Base-by-base conservation (phyloP, 1,140 invertebrate genomes). In the Cecropterus lyciades region DNA sequence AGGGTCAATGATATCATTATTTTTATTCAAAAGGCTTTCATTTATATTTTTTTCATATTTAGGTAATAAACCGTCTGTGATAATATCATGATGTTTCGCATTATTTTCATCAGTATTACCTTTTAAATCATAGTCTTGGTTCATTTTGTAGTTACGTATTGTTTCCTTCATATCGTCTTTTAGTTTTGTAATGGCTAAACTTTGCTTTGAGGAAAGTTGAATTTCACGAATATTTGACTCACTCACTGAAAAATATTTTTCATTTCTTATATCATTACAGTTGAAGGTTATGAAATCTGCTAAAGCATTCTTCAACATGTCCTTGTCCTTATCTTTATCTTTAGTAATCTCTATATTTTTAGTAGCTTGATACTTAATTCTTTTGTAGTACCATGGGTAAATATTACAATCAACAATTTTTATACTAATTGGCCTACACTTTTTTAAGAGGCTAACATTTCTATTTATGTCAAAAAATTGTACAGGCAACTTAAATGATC, bases 331-430 rank as follows among this genome's bases (percentile, higher is more conserved):
- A 59, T 60, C 17, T 48, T 33, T 30, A 30, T 30, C 27, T 7
- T 30, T 30, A 4, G 27, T 30, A 7, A 7, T 3, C 0, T 8
- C 27, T 20, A 2, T 20, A 20, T 2, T 20, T 20, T 20, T 20
- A 20, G 5, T 20, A 5, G 48, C 13, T 13, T 40, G 15, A 46
- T 48, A 15, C 37, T 55, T 73, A 4, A 49, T 49, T 37, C 65
- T 73, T 53, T 52, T 73, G 14, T 57, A 64, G 20, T 76, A 78
- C 67, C 70, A 73, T 0, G 74, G 80, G 69, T 69, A 69, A 53
- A 77, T 77, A 17, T 49, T 40, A 60, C 65, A 81, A 17, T 84
- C 79, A 3, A 79, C 73, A 16, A 85, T 33, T 68, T 73, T 75
- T 13, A 85, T 67, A 42, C 24, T 45, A n/a, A 80, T 55, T 7